Base-by-base conservation (phyloP, 2,888 invertebrate genomes). In the Punctoribates punctum region DNA sequence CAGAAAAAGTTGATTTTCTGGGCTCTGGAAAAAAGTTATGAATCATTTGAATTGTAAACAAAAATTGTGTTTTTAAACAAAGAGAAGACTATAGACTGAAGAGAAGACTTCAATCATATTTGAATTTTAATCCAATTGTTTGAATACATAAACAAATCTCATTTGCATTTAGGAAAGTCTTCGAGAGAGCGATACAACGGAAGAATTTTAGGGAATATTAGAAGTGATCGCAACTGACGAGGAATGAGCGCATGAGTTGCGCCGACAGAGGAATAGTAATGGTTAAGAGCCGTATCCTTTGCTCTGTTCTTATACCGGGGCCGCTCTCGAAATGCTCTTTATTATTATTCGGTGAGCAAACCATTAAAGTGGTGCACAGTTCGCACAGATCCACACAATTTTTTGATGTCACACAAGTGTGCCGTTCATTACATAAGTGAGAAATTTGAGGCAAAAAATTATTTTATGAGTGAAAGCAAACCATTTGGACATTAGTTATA, bases 291-390 rank as follows among this genome's bases (percentile, higher is more conserved):
- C 23, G 48, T 48, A 34, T 34, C 8, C 34, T 34, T 34, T 34
- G 4, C 34, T 34, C 34, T 8, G 4, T 34, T 51, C 20, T 8
- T 3, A 51, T 51, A 51, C 20, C 51, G 51, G 51, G 51, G n/a
- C 20, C 34, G 34, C 34, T 34, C 5, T 51, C 51, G 51, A 13
- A 23, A 17, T 9, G 48, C 48, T 20, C 57, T 57, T 57, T 54
- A 57, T 25, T 57, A 57, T 25, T 25, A 23, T 57, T 57, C 57
- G 57, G 57, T 57, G n/a, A 57, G 57, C 57, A 57, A 57, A 57
- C 57, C 23, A 57, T 57, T 25, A 57, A 57, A 57, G 57, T 57
- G 9, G 48, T 57, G 57, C 57, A 57, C 57, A 57, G 3, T 3
- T 20, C 3, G 23, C 8, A 34, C 34, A 34, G 5, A 34, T 34